These are phyloP conservation scores for Acromyrmex echinatior DNA, from an alignment of 1,140 invertebrate species.

Conservation along the genomic window DNA sequence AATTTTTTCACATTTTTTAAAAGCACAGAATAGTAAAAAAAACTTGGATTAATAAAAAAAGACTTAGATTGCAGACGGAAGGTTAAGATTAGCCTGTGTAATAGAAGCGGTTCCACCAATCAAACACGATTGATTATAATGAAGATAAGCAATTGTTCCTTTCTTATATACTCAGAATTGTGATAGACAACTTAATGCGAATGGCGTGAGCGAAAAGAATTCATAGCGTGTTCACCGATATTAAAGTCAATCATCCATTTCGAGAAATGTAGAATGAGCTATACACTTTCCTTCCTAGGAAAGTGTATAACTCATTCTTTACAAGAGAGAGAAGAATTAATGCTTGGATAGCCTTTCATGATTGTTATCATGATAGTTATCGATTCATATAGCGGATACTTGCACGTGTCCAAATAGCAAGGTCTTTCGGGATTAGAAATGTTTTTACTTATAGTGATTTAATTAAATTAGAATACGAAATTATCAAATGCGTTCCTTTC, in stretches of 20 bases:
- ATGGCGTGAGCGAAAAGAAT: background rate
- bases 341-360: background rate
- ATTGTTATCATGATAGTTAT: background rate
- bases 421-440: background rate
- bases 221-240: background rate
- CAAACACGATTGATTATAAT: background rate
- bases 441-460: background rate
- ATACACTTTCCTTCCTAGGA: background rate
- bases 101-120: background rate
- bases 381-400: background rate
- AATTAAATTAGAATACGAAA: background rate
- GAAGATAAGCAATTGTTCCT: background rate
- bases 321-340: background rate
- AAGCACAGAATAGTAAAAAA: too few relatives aligned
- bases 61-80: too few relatives aligned
- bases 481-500: background rate
- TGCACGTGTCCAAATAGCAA: background rate
- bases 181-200: background rate
- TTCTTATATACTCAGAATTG: background rate
- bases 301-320: background rate
- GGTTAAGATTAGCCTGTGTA: background rate
- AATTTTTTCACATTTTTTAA: too few relatives aligned
- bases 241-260: slow-evolving; percentile 3
- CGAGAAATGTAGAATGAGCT: background rate
- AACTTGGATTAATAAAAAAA: too few relatives aligned